Evolutionary conservation across 2,113 vertebrate genomes (phyloP).

Genomic region (Antigone vipio): DNA sequence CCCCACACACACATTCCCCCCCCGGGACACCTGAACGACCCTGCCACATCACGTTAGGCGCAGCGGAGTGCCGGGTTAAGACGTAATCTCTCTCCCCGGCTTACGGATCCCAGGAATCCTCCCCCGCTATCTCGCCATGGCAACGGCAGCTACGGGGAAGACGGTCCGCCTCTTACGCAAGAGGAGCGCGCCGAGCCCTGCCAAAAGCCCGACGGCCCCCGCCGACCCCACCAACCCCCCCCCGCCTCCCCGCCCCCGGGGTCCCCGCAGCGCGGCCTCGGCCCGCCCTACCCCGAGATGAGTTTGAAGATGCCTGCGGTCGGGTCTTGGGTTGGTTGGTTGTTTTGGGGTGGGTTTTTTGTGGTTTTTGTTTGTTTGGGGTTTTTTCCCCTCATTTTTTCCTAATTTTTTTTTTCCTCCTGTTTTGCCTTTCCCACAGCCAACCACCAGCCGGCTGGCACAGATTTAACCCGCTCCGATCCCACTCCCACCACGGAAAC

Average conservation of each 20-base stretch:
- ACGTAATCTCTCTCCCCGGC: conserved; percentile 54
- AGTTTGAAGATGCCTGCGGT: background rate
- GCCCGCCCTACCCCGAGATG: background rate
- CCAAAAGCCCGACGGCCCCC: conserved; percentile 51
- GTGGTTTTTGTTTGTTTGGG: background rate
- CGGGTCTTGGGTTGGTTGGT: too few relatives aligned
- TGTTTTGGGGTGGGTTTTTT: background rate
- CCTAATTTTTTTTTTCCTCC: too few relatives aligned
- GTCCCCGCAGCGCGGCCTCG: background rate
- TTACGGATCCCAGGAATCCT: conserved; percentile 72
- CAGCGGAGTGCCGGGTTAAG: conserved; percentile 65
- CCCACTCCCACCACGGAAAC: background rate
- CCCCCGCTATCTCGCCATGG: conserved; percentile 85
- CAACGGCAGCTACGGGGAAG: conserved; percentile 84
- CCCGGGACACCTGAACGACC: conserved; percentile 67
- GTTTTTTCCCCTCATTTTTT: too few relatives aligned
- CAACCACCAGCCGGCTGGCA: background rate
- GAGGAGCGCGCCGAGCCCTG: conserved; percentile 34
- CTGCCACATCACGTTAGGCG: conserved; percentile 60
- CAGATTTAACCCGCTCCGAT: background rate
- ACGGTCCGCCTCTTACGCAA: conserved; percentile 82
- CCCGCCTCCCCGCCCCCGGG: too few relatives aligned
- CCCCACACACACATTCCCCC: background rate
- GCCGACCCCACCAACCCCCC: too few relatives aligned
- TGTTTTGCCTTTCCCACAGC: background rate